These are phyloP conservation scores for Valencia hispanica DNA, from an alignment of 2,797 vertebrate genomes.

Conservation along the genomic window DNA sequence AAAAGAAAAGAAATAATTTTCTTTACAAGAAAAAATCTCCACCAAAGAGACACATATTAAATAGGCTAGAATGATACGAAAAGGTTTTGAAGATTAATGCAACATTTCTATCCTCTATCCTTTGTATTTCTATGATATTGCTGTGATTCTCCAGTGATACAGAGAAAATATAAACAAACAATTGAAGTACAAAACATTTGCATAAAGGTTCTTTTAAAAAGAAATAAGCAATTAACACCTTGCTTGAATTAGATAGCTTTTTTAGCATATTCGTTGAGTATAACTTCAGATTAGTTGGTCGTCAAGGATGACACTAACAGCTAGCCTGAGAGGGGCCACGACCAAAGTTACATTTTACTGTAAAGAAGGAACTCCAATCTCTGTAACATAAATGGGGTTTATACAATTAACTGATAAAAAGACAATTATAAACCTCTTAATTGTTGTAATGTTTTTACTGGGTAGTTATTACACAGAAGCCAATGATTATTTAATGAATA, in stretches of 20 bases:
- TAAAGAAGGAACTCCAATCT: too few species aligned
- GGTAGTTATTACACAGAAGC: too few species aligned
- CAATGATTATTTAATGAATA: not conserved
- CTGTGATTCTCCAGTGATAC: not conserved
- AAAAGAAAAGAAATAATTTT: not conserved
- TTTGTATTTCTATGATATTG: not conserved
- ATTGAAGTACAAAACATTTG: not conserved
- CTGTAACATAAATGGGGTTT: too few species aligned
- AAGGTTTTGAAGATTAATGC: not conserved
- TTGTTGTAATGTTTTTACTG: too few species aligned
- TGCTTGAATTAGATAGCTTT: not conserved
- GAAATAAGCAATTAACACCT: not conserved
- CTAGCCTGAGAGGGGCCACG: too few species aligned
- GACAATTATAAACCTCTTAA: not conserved
- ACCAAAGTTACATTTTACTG: too few species aligned
- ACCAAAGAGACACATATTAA: slow-evolving; percentile 3
- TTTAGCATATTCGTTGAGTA: not conserved
- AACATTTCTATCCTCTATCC: not conserved
- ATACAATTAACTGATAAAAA: too few species aligned
- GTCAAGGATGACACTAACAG: too few species aligned
- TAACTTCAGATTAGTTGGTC: not conserved
- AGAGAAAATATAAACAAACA: not conserved
- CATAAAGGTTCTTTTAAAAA: not conserved
- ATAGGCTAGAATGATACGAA: slow-evolving; percentile 20
- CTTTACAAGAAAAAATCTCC: not conserved